Base-by-base conservation (phyloP, 2,797 vertebrate species). In the Emydoidea blandingii region DNA sequence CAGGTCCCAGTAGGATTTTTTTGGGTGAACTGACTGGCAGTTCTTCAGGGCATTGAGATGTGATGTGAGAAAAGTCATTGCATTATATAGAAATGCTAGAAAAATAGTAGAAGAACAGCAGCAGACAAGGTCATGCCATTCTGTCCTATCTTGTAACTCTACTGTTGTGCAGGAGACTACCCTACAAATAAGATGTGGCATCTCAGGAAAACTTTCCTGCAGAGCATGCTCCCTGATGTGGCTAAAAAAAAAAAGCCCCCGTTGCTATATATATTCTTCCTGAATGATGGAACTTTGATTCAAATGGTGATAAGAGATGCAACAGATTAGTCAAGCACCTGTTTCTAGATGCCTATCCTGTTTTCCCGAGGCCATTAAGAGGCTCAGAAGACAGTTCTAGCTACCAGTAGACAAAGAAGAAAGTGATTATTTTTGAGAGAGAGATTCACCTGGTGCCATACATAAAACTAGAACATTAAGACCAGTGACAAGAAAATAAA, bases 71-170 rank as follows among this genome's bases (percentile, higher is more conserved):
- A 83, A 18, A 96, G 15, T 50, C 44, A 88, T 52, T 91, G 8
- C 21, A 57, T 83, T 79, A 49, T 2, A 76, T 15, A 44, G 11
- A 94, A 94, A 92, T 8, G 0, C 12, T 19, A 59, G 37, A 91
- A 93, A 96, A 86, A 2, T 29, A 91, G 74, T 29, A 91, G 74
- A 97, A 95, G 80, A 80, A 93, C 59, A 9, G 85, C 41, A 47
- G 27, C 53, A 62, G 50, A 85, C 0, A 5, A 81, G 62, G 34
- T 95, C 41, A 81, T 23, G 54, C 81, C 37, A 81, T 88, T 83
- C 72, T 95, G 49, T 91, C 83, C 53, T 72, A 29, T 79, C 59
- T 83, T 15, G 31, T 92, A 95, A 87, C 62, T 74, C 41, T 82
- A 23, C 21, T 85, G 7, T 21, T 93, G 68, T 79, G 37, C 72